Base-by-base conservation (phyloP, 2,888 invertebrate species). In the Nomada goodeniana region DNA sequence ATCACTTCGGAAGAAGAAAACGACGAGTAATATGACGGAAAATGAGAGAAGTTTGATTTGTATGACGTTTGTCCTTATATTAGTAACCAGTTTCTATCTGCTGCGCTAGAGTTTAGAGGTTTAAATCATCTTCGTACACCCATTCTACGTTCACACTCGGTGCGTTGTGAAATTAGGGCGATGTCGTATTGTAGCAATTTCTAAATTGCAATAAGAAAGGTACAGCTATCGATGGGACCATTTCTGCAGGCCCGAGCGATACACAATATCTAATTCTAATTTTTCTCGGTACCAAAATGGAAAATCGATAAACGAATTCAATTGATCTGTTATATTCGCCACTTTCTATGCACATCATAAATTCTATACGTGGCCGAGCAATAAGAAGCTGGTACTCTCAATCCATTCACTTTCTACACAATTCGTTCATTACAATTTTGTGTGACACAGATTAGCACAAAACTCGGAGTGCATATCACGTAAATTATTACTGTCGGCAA, bases 341-440 rank as follows among this genome's bases (percentile, higher is more conserved):
- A 76, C 80, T 80, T 80, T 77, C 80, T 80, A 77, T 55, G 65
- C 53, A 50, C 63, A 11, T 60, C 53, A n/a, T 80, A 60, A 80
- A 77, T 71, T 26, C 60, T 57, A 57, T n/a, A 29, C 57, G 76
- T 76, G 50, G 20, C 26, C 2, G 47, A 50, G 61, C 61, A 78
- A 44, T 52, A 47, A 70, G 15, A 20, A 55, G 50, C 53, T 52
- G 63, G 20, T 69, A 29, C 36, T 29, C 50, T 67, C 67, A 42
- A 57, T 29, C 53, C 15, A 7, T n/a, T 0, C 7, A 77, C 78
- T 80, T 80, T 80, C 80, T 77, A 77, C 20, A 55, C 65, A 53
- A 52, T 77, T 18, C 29, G 20, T 23, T n/a, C 52, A 4, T 29
- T 55, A 65, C 59, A 59, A 65, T 69, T 71, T 71, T 64, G 50